Evolutionary conservation across 2,113 vertebrate genomes (phyloP).

Genomic region (Nannospalax galili): DNA sequence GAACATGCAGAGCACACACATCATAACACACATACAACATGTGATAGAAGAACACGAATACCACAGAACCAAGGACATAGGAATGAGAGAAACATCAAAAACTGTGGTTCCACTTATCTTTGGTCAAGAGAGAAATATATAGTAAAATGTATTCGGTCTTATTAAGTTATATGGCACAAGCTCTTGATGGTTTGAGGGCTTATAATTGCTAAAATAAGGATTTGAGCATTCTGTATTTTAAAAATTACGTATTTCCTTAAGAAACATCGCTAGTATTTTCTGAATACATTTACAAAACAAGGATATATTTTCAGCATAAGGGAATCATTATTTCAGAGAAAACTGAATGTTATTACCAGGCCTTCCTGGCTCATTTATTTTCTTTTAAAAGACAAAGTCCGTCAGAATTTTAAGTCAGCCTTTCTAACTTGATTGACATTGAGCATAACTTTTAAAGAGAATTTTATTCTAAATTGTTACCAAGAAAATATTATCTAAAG

Average conservation of each 20-base stretch:
- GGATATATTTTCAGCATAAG: not conserved
- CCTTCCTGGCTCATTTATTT: slow-evolving; percentile 4
- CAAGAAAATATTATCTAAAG: slow-evolving; percentile 45
- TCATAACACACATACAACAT: not conserved
- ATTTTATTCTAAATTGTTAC: slow-evolving; percentile 40
- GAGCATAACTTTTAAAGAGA: slow-evolving; percentile 47
- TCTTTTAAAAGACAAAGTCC: not conserved
- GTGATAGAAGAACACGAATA: not conserved
- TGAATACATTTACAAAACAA: slow-evolving; percentile 35
- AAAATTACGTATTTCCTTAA: not conserved
- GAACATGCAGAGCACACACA: not conserved
- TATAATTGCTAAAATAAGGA: slow-evolving; percentile 15
- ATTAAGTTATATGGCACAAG: not conserved
- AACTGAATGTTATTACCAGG: not conserved
- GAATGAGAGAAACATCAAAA: not conserved
- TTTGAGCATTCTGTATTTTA: not conserved
- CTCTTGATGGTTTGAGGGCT: not conserved
- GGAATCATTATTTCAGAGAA: slow-evolving; percentile 50
- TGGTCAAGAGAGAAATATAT: not conserved
- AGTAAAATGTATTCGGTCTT: not conserved
- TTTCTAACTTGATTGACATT: slow-evolving; percentile 58
- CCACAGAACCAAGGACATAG: not conserved
- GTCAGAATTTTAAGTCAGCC: not conserved
- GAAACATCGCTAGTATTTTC: not conserved
- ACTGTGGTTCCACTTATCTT: not conserved